These are phyloP conservation scores for Smutsia gigantea DNA, from an alignment of 2,797 vertebrate genomes.

Conservation along the genomic window DNA sequence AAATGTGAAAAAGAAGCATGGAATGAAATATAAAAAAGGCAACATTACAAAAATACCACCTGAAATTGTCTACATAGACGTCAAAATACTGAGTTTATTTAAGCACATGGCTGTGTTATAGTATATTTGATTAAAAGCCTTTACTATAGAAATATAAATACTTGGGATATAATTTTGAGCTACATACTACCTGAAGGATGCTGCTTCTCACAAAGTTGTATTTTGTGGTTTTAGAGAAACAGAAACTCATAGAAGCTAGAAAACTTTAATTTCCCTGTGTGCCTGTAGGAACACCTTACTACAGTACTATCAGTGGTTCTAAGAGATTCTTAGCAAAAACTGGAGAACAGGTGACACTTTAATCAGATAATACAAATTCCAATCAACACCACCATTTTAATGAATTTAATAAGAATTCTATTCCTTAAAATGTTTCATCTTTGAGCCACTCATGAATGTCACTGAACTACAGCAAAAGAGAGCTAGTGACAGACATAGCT, in stretches of 20 bases:
- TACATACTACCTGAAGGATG: neutral
- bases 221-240: neutral
- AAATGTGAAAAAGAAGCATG: neutral
- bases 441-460: neutral
- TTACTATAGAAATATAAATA: neutral
- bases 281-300: neutral
- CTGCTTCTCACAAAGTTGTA: neutral
- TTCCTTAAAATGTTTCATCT: neutral
- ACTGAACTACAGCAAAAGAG: neutral
- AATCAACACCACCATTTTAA: neutral
- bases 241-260: neutral
- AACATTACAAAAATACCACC: neutral
- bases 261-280: neutral
- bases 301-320: neutral
- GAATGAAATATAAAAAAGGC: neutral
- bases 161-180: neutral
- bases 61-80: neutral
- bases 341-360: neutral
- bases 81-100: neutral
- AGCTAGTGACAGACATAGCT: neutral
- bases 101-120: neutral
- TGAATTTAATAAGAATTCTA: neutral
- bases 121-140: neutral
- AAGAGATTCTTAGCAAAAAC: neutral
- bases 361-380: neutral